Base-by-base conservation (phyloP, 2,797 vertebrate genomes). In the Cryptoblepharus egeriae region DNA sequence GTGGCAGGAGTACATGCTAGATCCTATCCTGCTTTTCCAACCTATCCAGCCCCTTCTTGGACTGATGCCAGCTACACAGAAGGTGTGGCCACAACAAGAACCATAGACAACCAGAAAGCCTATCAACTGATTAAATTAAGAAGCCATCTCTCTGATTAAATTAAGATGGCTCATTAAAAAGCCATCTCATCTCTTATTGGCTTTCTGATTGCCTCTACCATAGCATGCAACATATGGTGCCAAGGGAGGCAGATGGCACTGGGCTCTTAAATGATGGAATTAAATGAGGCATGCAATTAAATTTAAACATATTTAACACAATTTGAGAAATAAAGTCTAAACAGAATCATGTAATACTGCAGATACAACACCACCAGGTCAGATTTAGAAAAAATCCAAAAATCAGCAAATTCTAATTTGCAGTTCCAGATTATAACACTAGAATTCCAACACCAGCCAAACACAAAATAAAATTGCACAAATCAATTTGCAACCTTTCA, bases 311-410 rank as follows among this genome's bases (percentile, higher is more conserved):
- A 68, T 13, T 68, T 58, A 81, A 80, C 37, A 55, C 26, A 63
- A 0, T 10, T n/a, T 77, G 69, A 76, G 58, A 32, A 63, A 7
- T 69, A 30, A 60, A 60, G 39, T 55, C 67, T 64, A 77, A 32
- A 68, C 18, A 37, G 58, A 39, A 75, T 37, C 52, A 61, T 75
- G 55, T 84, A 68, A 75, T 74, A 74, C 55, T 75, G 70, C 64
- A 74, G 39, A 37, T 60, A 49, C 32, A 58, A 67, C 37, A 3
- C 28, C 52, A 65, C 1, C 45, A 67, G 55, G n/a, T 22, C 60
- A 28, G 57, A 45, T 60, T 79, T 74, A 57, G n/a, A 39, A 73
- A n/a, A 61, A 84, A 67, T n/a, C 30, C 28, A 67, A 60, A 61
- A 37, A 32, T 58, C 7, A 28, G 30, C 42, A 28, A 63, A 71